These are phyloP conservation scores for Galerucella nymphaeae DNA, from an alignment of 2,888 invertebrate genomes.

Conservation along the genomic window DNA sequence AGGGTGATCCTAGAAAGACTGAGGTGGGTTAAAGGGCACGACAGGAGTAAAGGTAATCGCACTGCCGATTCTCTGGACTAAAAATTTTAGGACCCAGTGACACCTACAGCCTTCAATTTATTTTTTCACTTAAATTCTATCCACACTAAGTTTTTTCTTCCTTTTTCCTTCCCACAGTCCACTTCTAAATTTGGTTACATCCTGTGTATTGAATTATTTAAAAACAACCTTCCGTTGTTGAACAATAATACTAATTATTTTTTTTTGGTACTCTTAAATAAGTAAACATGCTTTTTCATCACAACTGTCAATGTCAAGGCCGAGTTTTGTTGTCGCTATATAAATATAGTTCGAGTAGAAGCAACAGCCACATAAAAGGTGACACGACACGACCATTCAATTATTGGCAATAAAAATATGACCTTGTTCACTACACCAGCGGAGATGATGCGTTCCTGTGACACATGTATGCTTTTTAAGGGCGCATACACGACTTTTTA, in stretches of 20 bases:
- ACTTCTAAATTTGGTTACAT: slow-evolving; percentile 5
- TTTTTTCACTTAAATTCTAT: neutral
- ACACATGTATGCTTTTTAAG: neutral
- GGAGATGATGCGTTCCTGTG: slow-evolving; percentile 13
- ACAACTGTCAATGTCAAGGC: slow-evolving; percentile 11
- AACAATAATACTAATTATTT: neutral
- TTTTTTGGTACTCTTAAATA: neutral
- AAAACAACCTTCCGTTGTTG: neutral
- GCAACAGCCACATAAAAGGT: slow-evolving; percentile 24
- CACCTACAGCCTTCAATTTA: too few species aligned
- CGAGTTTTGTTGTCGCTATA: slow-evolving; percentile 1
- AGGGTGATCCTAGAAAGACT: too few species aligned
- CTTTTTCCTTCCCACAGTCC: neutral
- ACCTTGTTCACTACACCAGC: slow-evolving; percentile 22
- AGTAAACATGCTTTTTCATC: slow-evolving; percentile 2
- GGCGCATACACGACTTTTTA: slow-evolving; percentile 3
- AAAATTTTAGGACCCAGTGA: too few species aligned
- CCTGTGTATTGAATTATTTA: neutral
- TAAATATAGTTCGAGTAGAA: slow-evolving; percentile 1
- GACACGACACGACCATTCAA: slow-evolving; percentile 19
- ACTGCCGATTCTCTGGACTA: too few species aligned
- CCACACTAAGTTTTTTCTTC: neutral
- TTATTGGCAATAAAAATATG: slow-evolving; percentile 25
- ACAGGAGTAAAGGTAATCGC: too few species aligned
- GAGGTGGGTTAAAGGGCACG: too few species aligned